These are phyloP conservation scores for Oasisia sp. DNA, from an alignment of 2,888 invertebrate species.

Conservation along the genomic window DNA sequence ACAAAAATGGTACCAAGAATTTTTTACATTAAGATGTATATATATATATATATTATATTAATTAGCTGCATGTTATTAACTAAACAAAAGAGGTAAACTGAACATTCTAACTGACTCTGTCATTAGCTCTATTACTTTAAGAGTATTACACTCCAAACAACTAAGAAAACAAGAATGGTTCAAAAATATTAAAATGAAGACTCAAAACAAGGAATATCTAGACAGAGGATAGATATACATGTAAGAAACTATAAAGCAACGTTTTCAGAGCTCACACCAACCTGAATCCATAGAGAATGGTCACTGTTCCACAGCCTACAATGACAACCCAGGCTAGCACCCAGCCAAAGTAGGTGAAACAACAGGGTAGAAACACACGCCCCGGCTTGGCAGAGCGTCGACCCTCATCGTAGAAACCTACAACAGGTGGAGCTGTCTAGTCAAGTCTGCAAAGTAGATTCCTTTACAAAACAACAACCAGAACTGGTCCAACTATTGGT, in stretches of 20 bases:
- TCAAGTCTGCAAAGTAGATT: neutral
- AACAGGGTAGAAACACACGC: slow-evolving; percentile 53
- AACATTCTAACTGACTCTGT: neutral
- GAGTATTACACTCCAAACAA: neutral
- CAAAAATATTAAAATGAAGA: neutral
- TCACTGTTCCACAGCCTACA: slow-evolving; percentile 50
- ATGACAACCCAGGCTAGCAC: slow-evolving; percentile 49
- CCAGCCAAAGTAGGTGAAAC: slow-evolving; percentile 61
- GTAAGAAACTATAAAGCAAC: neutral
- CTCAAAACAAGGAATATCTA: neutral
- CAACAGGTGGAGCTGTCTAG: neutral
- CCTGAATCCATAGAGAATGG: slow-evolving; percentile 59
- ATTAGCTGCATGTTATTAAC: neutral
- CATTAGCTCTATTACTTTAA: neutral
- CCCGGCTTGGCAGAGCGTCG: neutral
- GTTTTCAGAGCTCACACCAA: slow-evolving; percentile 36
- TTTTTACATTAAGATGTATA: neutral
- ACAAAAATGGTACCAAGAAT: neutral
- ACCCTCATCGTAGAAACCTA: neutral
- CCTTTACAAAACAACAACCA: neutral
- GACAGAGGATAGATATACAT: neutral
- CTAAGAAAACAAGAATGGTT: neutral
- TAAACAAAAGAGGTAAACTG: neutral
- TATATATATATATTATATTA: neutral
- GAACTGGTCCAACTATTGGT: neutral